Percentiles rank a stretch among this genome's conserved stretches.
Conservation (phyloP, 23 tunicate species). For the Clavelina lepadiformis region DNA sequence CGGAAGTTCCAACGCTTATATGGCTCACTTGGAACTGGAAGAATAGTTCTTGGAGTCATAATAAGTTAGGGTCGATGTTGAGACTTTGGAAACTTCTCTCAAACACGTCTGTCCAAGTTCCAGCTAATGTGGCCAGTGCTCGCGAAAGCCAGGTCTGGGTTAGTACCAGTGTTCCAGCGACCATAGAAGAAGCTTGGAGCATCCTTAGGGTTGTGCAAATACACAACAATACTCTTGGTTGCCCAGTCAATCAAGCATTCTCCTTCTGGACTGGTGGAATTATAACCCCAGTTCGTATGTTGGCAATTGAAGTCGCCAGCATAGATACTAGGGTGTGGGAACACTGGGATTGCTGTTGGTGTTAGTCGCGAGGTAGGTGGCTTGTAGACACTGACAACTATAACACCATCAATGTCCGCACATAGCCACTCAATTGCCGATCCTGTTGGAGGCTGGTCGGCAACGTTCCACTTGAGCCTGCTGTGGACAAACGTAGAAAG, state of each 20-base stretch:
- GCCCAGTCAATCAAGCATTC: constrained; percentile 20
- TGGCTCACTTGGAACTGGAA: background rate
- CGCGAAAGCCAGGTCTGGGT: constrained; percentile 23
- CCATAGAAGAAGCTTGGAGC: constrained; percentile 17
- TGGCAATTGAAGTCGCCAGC: constrained; percentile 19
- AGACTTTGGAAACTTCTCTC: constrained; percentile 12
- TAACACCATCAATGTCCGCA: no score
- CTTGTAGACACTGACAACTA: no score
- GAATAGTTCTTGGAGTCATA: no score
- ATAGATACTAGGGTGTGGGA: constrained; percentile 3
- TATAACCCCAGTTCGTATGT: constrained; percentile 5
- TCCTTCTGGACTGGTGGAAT: constrained; percentile 7
- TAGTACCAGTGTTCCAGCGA: constrained; percentile 21
- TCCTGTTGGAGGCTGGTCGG: no score
- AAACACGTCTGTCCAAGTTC: background rate
- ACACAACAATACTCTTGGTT: background rate
- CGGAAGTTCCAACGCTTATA: constrained; percentile 20
- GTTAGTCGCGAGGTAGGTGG: no score
- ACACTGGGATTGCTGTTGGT: no score
- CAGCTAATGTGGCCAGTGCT: constrained; percentile 10
- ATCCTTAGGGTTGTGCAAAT: constrained; percentile 6
- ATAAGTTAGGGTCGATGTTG: constrained; percentile 3
- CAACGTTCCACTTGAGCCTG: no score
- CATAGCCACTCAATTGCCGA: no score
- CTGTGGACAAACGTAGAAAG: no score